Evolutionary conservation across 1,140 invertebrate species (phyloP), one percentile per base, ranked within the genome.

Genomic region (Brachionus rubens): DNA sequence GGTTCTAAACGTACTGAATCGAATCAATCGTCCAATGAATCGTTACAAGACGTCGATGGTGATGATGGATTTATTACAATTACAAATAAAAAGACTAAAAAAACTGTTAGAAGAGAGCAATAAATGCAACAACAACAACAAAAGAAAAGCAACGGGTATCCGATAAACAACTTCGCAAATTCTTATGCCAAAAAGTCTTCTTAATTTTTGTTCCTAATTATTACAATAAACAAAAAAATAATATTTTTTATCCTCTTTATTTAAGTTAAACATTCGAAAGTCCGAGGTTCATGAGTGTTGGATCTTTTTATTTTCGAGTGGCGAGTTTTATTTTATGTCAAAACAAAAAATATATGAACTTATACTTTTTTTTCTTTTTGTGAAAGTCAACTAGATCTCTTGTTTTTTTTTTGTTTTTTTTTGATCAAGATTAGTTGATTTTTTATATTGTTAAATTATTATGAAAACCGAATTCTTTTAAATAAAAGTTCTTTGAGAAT

Each of bases 61-160:
- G 68, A 72, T n/a, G 68, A 72, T 26, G 68, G 68, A 30, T 72
- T 72, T 28, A 54, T 72, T 3, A 72, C 68, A 7, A 72, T 72
- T 40, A 54, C 48, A 14, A 72, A 41, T 54, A 72, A 72, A 48
- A 48, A 54, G 16, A 48, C n/a, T 54, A 72, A 72, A 19, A 24
- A 24, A 72, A 40, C 0, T 33, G 68, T 72, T 48, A 48, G 68
- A 33, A 19, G 68, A 48, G 68, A 72, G 30, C 46, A 72, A 50
- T 72, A 59, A 59, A 36, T 36, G 33, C 33, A 30, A 26, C 24
- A 19, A 6, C 4, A 54, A 28, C 50, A 54, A 54, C 50, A 28
- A 21, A 54, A 28, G 26, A 54, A 21, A 54, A 14, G 26, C 30
- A 28, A 28, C 24, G 30, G 26, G 50, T 54, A 21, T 54, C 30